Evolutionary conservation across 2,797 vertebrate genomes (phyloP).

Genomic region (Morus bassanus): DNA sequence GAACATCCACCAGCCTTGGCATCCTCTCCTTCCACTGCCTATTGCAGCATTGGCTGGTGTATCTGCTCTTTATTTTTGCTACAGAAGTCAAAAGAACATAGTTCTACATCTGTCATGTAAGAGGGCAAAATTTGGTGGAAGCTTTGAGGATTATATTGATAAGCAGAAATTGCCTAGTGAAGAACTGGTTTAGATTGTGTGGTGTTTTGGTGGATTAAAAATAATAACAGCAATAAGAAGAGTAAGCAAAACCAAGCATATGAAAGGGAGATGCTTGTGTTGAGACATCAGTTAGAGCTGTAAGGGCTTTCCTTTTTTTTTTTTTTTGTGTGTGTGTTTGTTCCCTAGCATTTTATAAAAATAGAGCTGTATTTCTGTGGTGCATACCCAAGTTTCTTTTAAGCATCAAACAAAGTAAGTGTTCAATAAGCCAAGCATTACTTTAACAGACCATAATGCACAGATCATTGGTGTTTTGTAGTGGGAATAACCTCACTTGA

Average conservation of each 20-base stretch:
- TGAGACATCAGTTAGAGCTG: not conserved
- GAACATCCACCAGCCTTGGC: not conserved
- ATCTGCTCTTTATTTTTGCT: not conserved
- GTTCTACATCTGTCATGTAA: not conserved
- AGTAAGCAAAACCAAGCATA: not conserved
- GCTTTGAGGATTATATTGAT: not conserved
- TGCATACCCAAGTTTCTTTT: not conserved
- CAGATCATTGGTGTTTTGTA: not conserved
- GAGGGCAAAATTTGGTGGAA: not conserved
- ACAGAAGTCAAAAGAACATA: not conserved
- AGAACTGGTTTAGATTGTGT: not conserved
- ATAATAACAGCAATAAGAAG: not conserved
- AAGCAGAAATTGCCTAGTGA: not conserved
- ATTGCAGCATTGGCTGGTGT: not conserved
- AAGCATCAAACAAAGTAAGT: not conserved
- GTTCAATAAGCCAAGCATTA: slow-evolving; percentile 1
- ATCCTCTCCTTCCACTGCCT: not conserved
- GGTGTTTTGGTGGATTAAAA: not conserved
- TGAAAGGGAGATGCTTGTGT: not conserved
- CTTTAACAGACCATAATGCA: slow-evolving; percentile 15
- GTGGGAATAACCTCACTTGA: slow-evolving; percentile 4
- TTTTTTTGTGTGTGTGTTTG: not conserved
- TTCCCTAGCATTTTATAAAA: not conserved
- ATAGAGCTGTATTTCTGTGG: not conserved
- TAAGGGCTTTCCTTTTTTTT: not conserved